Percentiles rank a stretch among this genome's conserved stretches.
Conservation (phyloP, 2,113 vertebrate genomes). For the Anguilla japonica region DNA sequence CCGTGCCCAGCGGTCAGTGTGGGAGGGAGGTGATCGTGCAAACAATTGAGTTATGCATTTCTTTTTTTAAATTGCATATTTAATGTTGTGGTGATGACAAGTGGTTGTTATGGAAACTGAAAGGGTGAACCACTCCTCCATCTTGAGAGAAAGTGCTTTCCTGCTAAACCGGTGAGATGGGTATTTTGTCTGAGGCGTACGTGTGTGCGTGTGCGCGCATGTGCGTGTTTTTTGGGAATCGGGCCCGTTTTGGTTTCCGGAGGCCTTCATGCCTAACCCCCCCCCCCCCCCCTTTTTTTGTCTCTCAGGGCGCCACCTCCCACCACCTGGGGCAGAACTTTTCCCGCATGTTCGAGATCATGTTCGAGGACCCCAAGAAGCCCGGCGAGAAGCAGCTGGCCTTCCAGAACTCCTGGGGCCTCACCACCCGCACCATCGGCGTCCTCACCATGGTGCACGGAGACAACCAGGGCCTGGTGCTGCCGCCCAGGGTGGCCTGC, state of each 20-base stretch:
- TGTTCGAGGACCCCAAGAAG: slow-evolving; percentile 91
- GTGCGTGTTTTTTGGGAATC: background rate
- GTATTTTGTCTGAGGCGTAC: too few relatives aligned
- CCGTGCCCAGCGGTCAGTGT: too few relatives aligned
- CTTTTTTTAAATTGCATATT: too few relatives aligned
- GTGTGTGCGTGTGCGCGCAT: too few relatives aligned
- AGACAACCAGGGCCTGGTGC: slow-evolving; percentile 92
- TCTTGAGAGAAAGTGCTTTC: too few relatives aligned
- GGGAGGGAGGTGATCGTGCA: too few relatives aligned
- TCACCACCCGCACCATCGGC: slow-evolving; percentile 94
- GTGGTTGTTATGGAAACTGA: too few relatives aligned
- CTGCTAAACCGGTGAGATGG: too few relatives aligned
- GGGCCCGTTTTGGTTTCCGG: background rate
- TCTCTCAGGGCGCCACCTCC: slow-evolving; percentile 86
- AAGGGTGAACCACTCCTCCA: too few relatives aligned
- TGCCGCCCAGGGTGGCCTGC: slow-evolving; percentile 90
- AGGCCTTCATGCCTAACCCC: background rate
- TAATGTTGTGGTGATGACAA: too few relatives aligned
- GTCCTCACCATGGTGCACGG: slow-evolving; percentile 97
- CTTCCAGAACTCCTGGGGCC: slow-evolving; percentile 96
- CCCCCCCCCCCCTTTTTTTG: background rate
- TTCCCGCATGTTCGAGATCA: slow-evolving; percentile 95
- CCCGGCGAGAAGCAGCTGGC: slow-evolving; percentile 94
- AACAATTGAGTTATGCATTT: too few relatives aligned
- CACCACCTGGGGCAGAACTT: slow-evolving; percentile 98